Evolutionary conservation across 2,888 invertebrate genomes (phyloP), one percentile per base, ranked within the genome.

Genomic region (Hydraecia micacea): DNA sequence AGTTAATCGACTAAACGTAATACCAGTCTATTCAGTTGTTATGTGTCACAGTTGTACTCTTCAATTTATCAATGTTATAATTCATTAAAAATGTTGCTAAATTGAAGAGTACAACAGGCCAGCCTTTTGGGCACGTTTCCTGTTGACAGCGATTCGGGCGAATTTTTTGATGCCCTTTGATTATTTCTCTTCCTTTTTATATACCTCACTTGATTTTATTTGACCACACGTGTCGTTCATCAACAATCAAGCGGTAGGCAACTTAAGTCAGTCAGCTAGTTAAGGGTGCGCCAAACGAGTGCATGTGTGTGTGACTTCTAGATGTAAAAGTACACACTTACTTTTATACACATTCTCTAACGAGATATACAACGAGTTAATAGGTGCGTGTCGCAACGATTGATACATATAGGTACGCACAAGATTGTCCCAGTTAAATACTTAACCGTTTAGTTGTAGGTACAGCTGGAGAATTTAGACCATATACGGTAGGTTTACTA

Each of bases 361-460:
- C 63, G 18, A 68, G 18, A n/a, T 58, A 32, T 60, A 32, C 9
- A 66, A 13, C 39, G 13, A 69, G 36, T 74, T 75, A 52, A 65
- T 42, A n/a, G 32, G 9, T 9, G 32, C 9, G 15, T 79, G 71
- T 85, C 68, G 86, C 79, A 86, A 89, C 60, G 13, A 63, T 36
- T 71, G 13, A 74, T 78, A 62, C 65, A 62, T 58, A 77, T 81
- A n/a, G n/a, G n/a, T n/a, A 77, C 39, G 13, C 66, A 87, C 87
- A 87, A 79, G 84, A 86, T 79, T 77, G 87, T 25, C 86, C 89
- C 39, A 88, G 73, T 77, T 68, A 39, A 67, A 28, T 28, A n/a
- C 18, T 28, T n/a, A 71, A 68, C 55, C 11, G 25, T n/a, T 72
- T 79, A 75, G 32, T 63, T 8, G 21, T 49, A 21, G 2, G 32